Percentiles rank a stretch among this genome's conserved stretches.
These are phyloP conservation scores for Chorisops tibialis DNA, from an alignment of 2,888 invertebrate species.

Conservation along the genomic window DNA sequence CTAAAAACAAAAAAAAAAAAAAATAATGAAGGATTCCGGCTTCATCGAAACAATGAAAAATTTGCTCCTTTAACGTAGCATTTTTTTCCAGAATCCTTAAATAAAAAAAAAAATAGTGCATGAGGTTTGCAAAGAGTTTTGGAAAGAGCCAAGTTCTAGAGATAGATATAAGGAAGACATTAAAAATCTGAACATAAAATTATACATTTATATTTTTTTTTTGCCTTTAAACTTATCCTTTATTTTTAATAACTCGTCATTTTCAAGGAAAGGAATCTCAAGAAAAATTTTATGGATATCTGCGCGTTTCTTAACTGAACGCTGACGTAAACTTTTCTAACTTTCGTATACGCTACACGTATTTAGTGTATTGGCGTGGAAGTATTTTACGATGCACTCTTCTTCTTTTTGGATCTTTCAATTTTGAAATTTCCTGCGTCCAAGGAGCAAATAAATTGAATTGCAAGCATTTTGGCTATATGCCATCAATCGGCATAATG, in stretches of 20 bases:
- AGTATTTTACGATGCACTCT: conserved; percentile 19
- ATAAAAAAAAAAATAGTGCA: neutral
- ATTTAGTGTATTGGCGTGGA: conserved; percentile 19
- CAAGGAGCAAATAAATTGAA: too few relatives aligned
- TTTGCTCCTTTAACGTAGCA: neutral
- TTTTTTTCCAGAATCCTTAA: neutral
- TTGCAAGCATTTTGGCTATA: too few relatives aligned
- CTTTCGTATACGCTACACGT: neutral
- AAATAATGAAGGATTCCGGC: neutral
- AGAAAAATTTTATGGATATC: conserved; percentile 7
- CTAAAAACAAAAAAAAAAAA: too few relatives aligned
- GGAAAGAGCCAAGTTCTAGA: too few relatives aligned
- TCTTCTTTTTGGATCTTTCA: neutral
- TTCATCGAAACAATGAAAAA: conserved; percentile 7
- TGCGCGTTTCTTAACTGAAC: neutral
- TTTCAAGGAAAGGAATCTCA: neutral
- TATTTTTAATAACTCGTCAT: conserved; percentile 15
- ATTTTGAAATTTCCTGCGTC: neutral
- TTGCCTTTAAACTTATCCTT: neutral
- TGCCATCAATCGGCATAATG: too few relatives aligned
- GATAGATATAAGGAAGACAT: neutral
- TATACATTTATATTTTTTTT: conserved; percentile 2
- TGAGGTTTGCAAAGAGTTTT: neutral
- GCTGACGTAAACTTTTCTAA: conserved; percentile 19
- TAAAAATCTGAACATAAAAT: conserved; percentile 17